phyloP scores from a whole-genome alignment of 2,797 vertebrate genomes.

The Sebastiscus tertius region DNA sequence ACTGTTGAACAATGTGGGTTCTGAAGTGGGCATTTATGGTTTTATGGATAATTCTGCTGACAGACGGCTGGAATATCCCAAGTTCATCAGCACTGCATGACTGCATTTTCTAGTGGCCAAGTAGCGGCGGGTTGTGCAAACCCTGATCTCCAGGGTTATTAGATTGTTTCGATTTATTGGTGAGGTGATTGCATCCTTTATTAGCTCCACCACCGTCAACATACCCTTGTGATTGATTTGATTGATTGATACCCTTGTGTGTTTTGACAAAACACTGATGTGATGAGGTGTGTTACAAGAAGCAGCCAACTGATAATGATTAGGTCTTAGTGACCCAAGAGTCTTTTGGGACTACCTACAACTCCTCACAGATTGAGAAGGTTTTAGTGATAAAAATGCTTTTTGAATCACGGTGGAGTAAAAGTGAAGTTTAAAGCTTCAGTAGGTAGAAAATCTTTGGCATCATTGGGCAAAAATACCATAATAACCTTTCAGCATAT shows the following conservation, averaged over 20 bases:
- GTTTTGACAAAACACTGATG: slow-evolving; percentile 1
- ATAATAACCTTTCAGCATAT: too few relatives aligned
- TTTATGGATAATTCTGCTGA: slow-evolving; percentile 42
- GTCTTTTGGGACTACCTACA: not conserved
- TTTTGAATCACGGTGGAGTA: not conserved
- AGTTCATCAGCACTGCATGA: slow-evolving; percentile 40
- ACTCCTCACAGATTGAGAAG: not conserved
- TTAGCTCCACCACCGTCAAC: slow-evolving; percentile 13
- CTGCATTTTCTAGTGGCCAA: slow-evolving; percentile 9
- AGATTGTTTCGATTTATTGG: slow-evolving; percentile 24
- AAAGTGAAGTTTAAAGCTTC: too few relatives aligned
- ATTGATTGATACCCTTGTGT: slow-evolving; percentile 19
- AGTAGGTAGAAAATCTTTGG: too few relatives aligned
- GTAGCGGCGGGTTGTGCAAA: not conserved
- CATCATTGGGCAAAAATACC: too few relatives aligned
- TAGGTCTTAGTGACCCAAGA: slow-evolving; percentile 13
- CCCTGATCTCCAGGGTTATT: slow-evolving; percentile 21
- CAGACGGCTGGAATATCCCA: slow-evolving; percentile 16
- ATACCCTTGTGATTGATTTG: slow-evolving; percentile 23
- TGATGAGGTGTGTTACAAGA: slow-evolving; percentile 1
- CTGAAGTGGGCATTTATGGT: slow-evolving; percentile 34
- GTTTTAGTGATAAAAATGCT: not conserved
- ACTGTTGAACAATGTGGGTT: slow-evolving; percentile 35
- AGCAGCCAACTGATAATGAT: slow-evolving; percentile 25
- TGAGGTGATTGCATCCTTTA: slow-evolving; percentile 28